These are phyloP conservation scores for Diadromus collaris DNA, from an alignment of 2,888 invertebrate species.

Conservation along the genomic window DNA sequence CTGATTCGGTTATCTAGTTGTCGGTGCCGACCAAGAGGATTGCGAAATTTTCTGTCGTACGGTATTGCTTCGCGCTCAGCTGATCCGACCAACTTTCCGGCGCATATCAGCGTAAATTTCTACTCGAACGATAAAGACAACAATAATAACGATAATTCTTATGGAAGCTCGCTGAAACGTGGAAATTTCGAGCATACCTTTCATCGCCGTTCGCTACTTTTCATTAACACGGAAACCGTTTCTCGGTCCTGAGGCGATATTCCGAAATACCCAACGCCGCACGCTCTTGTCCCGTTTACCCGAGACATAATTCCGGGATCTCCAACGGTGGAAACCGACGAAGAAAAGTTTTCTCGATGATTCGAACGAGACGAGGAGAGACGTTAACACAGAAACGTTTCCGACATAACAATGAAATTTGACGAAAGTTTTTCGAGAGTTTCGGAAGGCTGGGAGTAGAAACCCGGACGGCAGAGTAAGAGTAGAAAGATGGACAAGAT, in stretches of 20 bases:
- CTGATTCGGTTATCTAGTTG: conserved; percentile 48
- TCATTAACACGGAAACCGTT: no score
- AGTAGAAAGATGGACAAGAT: conserved; percentile 3
- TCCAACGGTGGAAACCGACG: conserved; percentile 5
- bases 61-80: background rate
- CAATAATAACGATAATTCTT: background rate
- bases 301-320: conserved; percentile 16
- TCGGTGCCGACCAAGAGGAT: conserved; percentile 38
- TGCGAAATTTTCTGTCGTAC: conserved; percentile 23
- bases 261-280: background rate
- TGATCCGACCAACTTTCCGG: background rate
- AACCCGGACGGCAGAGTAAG: background rate
- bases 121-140: background rate
- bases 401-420: conserved; percentile 51
- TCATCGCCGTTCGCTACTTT: no score
- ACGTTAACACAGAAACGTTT: conserved; percentile 43
- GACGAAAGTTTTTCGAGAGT: conserved; percentile 42
- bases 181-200: no score
- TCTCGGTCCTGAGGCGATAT: background rate
- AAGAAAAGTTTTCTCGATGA: conserved; percentile 27
- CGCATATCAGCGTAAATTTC: background rate
- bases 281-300: background rate
- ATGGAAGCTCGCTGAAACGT: no score
- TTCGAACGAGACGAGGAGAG: conserved; percentile 25
- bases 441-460: conserved; percentile 7